A percentile compares a stretch with the other conserved stretches of the same genome.
phyloP scores from a whole-genome alignment of 2,797 vertebrate genomes.

The Enteromius unitaeniatus region DNA sequence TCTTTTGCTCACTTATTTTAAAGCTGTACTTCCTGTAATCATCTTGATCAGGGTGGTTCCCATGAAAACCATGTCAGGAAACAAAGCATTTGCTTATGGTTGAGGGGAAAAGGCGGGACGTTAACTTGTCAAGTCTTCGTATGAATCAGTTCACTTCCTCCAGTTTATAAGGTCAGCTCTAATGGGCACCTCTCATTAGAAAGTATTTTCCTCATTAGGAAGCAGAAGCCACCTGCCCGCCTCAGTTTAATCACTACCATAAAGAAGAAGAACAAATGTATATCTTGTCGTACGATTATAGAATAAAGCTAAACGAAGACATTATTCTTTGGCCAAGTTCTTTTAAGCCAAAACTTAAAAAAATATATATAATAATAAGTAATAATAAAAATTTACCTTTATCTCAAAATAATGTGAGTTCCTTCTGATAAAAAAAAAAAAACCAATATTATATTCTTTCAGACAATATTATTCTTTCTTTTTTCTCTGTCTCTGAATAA shows the following conservation, averaged over 20 bases:
- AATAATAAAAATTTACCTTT: neutral
- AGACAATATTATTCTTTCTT: neutral
- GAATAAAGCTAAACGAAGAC: neutral
- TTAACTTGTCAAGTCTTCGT: slow-evolving; percentile 16
- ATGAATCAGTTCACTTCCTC: slow-evolving; percentile 43
- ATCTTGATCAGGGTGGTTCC: slow-evolving; percentile 46
- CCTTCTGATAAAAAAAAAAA: too few species aligned
- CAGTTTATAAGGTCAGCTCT: slow-evolving; percentile 49
- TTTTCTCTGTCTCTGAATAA: neutral
- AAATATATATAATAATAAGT: too few species aligned
- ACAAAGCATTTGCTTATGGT: slow-evolving; percentile 47
- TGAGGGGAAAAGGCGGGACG: slow-evolving; percentile 41
- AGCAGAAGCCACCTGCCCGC: slow-evolving; percentile 11
- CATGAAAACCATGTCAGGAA: slow-evolving; percentile 46
- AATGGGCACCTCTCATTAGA: slow-evolving; percentile 15
- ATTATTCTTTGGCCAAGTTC: neutral
- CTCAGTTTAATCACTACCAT: slow-evolving; percentile 6
- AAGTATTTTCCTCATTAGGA: slow-evolving; percentile 35
- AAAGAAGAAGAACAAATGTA: neutral
- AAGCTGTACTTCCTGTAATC: neutral
- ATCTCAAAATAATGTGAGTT: neutral
- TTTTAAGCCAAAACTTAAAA: neutral
- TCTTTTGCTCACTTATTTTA: neutral
- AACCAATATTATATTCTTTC: neutral
- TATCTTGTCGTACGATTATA: neutral